phyloP scores from a whole-genome alignment of 1,140 invertebrate species.

The Papilio polyxenes region DNA sequence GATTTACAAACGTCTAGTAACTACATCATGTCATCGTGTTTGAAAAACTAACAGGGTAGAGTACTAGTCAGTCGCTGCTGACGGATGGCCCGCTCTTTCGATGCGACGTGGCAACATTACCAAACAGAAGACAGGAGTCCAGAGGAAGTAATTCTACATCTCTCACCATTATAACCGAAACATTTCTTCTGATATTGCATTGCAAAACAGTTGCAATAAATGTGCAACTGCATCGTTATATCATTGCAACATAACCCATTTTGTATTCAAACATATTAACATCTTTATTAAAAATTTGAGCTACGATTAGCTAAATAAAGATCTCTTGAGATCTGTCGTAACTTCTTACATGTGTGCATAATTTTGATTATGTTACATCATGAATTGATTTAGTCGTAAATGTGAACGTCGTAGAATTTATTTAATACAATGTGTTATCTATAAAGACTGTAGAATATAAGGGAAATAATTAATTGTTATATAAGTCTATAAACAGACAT shows the following conservation, averaged over 20 bases:
- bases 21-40: too few species aligned
- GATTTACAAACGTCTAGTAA: too few species aligned
- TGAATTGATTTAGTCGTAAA: not conserved
- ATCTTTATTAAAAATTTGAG: not conserved
- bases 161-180: not conserved
- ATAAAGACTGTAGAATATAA: too few species aligned
- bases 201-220: not conserved
- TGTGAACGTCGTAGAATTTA: not conserved
- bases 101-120: too few species aligned
- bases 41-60: too few species aligned
- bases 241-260: not conserved
- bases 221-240: not conserved
- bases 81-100: too few species aligned
- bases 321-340: not conserved
- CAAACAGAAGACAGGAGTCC: too few species aligned
- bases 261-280: not conserved
- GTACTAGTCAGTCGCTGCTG: too few species aligned
- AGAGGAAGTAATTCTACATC: too few species aligned
- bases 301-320: conserved; percentile 4
- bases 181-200: not conserved
- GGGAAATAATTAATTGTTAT: too few species aligned
- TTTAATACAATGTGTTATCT: not conserved
- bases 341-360: not conserved
- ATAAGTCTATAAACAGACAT: too few species aligned
- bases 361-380: not conserved